Conservation (phyloP, 2,888 invertebrate genomes). For the Sphecodes monilicornis region DNA sequence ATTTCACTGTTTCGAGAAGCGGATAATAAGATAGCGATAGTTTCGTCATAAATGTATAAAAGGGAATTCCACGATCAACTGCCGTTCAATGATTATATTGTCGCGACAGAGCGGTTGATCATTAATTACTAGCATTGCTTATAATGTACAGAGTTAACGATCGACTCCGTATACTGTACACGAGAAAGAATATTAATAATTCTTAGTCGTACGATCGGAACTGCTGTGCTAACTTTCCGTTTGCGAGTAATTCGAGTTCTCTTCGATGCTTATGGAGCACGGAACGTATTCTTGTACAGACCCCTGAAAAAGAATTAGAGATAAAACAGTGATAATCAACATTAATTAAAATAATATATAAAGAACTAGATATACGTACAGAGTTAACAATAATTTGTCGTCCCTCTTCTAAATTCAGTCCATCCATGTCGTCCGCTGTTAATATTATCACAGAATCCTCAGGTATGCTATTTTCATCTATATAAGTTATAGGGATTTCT, state of each 20-base stretch:
- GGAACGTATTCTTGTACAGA: slow-evolving; percentile 77
- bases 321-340: background rate
- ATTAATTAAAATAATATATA: slow-evolving; percentile 23
- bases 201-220: slow-evolving; percentile 8
- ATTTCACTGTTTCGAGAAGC: background rate
- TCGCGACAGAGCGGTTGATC: background rate
- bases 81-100: background rate
- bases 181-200: slow-evolving; percentile 43
- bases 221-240: slow-evolving; percentile 72
- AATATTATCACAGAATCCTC: slow-evolving; percentile 83
- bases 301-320: slow-evolving; percentile 67
- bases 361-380: slow-evolving; percentile 65
- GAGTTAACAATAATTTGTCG: slow-evolving; percentile 80
- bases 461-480: slow-evolving; percentile 81
- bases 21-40: background rate
- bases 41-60: background rate
- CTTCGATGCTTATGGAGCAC: slow-evolving; percentile 76
- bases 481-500: slow-evolving; percentile 82
- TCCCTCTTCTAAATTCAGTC: slow-evolving; percentile 78
- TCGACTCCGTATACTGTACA: slow-evolving; percentile 1
- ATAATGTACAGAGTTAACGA: slow-evolving; percentile 39
- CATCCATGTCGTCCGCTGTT: slow-evolving; percentile 79
- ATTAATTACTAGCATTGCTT: slow-evolving; percentile 13
- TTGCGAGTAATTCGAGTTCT: slow-evolving; percentile 71
- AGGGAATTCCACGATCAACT: background rate